Percentiles rank a stretch among this genome's conserved stretches.
These are phyloP conservation scores for Clinocottus analis DNA, from an alignment of 2,113 vertebrate genomes.

Conservation along the genomic window DNA sequence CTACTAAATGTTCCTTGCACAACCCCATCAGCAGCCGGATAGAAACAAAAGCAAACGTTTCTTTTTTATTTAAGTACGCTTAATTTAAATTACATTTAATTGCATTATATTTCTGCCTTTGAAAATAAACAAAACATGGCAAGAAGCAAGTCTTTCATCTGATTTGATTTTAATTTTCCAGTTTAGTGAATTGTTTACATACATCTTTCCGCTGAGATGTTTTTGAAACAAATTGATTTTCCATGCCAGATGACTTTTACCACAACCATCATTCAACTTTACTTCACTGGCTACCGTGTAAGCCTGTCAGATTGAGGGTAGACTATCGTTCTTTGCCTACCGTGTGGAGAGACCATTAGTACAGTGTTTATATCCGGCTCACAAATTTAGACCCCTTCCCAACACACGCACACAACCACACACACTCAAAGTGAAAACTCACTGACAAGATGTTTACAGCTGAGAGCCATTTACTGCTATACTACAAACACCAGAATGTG, in stretches of 20 bases:
- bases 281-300: neutral
- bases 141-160: neutral
- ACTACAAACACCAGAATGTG: constrained; percentile 47
- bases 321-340: constrained; percentile 10
- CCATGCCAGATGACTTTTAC: neutral
- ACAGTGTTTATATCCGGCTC: constrained; percentile 44
- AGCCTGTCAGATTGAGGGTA: neutral
- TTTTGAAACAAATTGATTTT: neutral
- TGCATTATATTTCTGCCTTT: neutral
- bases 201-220: neutral
- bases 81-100: too few relatives aligned
- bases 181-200: neutral
- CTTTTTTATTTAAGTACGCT: too few relatives aligned
- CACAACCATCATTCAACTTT: neutral
- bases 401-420: constrained; percentile 33
- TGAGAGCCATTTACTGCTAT: constrained; percentile 53
- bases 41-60: too few relatives aligned
- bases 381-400: constrained; percentile 27
- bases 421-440: constrained; percentile 10
- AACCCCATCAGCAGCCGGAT: neutral
- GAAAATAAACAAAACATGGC: neutral
- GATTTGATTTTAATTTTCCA: neutral
- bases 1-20: neutral
- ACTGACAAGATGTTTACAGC: constrained; percentile 43
- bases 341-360: constrained; percentile 48